Conservation (phyloP, 2,113 vertebrate species). For the Crotalus viridis region DNA sequence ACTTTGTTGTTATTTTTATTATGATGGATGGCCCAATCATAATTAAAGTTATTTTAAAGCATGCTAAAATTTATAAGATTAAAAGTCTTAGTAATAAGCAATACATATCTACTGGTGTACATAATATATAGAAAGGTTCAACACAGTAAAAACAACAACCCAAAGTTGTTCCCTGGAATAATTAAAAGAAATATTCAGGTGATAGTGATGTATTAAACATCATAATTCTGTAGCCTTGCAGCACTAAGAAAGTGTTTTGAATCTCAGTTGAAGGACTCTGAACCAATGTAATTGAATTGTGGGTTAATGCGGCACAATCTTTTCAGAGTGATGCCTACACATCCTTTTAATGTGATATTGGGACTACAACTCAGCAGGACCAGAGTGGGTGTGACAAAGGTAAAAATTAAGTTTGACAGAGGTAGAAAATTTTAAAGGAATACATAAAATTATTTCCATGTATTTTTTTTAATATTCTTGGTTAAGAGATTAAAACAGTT, state of each 20-base stretch:
- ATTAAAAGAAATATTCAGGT: neutral
- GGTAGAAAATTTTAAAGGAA: neutral
- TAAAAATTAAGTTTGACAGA: neutral
- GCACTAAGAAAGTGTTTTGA: neutral
- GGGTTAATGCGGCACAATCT: neutral
- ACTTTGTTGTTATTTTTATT: neutral
- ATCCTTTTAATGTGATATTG: neutral
- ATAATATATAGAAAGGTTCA: neutral
- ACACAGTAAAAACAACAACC: neutral
- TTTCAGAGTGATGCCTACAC: neutral
- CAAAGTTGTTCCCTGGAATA: neutral
- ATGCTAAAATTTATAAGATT: neutral
- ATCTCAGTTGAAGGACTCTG: neutral
- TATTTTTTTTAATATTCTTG: neutral
- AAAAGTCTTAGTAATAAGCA: slow-evolving; percentile 16
- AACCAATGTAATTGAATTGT: neutral
- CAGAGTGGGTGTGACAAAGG: neutral
- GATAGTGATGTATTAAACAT: neutral
- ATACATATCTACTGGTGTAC: no score
- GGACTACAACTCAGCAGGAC: neutral
- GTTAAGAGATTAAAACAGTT: neutral
- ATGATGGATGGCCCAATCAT: neutral
- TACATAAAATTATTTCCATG: neutral
- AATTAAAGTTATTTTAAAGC: neutral
- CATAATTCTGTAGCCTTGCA: neutral